A percentile compares a stretch with the other conserved stretches of the same genome.
phyloP scores from a whole-genome alignment of 1,140 invertebrate genomes.

The Pomphorhynchus laevis region DNA sequence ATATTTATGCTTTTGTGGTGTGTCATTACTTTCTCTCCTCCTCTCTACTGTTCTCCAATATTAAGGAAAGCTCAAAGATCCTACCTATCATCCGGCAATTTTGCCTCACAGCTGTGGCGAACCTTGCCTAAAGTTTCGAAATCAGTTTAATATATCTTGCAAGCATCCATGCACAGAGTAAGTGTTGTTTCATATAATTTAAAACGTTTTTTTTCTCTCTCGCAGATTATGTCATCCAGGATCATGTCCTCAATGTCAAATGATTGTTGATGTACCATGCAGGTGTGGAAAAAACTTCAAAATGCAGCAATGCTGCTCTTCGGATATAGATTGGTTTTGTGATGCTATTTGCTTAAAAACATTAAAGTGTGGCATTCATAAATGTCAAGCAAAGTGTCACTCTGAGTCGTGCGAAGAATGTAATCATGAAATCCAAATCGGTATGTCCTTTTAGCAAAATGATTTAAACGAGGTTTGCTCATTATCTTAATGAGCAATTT shows the following conservation, averaged over 20 bases:
- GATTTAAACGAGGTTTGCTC: too few species aligned
- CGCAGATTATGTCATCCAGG: conserved; percentile 45
- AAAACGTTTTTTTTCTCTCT: conserved; percentile 1
- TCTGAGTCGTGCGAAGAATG: conserved; percentile 16
- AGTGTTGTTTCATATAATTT: conserved; percentile 9
- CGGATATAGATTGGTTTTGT: conserved; percentile 3
- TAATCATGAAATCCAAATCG: conserved; percentile 14
- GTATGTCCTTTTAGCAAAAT: conserved; percentile 10
- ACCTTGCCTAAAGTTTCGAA: conserved; percentile 48
- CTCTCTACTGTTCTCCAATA: conserved; percentile 33
- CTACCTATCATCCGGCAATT: conserved; percentile 24
- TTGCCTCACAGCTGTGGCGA: conserved; percentile 23
- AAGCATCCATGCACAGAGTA: conserved; percentile 38
- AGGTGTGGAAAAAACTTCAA: conserved; percentile 20
- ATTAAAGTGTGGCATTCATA: conserved; percentile 18
- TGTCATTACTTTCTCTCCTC: conserved; percentile 10
- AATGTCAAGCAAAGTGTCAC: conserved; percentile 22
- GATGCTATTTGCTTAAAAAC: conserved; percentile 11
- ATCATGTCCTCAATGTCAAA: conserved; percentile 34
- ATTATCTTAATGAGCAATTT: too few species aligned
- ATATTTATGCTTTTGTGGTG: conserved; percentile 20
- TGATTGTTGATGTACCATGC: conserved; percentile 24
- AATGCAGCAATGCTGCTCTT: conserved; percentile 3
- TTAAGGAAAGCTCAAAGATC: conserved; percentile 26
- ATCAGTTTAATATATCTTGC: conserved; percentile 35